Percentiles rank a stretch among this genome's conserved stretches.
Evolutionary conservation across 2,113 vertebrate species (phyloP).

Genomic region (Origma solitaria): DNA sequence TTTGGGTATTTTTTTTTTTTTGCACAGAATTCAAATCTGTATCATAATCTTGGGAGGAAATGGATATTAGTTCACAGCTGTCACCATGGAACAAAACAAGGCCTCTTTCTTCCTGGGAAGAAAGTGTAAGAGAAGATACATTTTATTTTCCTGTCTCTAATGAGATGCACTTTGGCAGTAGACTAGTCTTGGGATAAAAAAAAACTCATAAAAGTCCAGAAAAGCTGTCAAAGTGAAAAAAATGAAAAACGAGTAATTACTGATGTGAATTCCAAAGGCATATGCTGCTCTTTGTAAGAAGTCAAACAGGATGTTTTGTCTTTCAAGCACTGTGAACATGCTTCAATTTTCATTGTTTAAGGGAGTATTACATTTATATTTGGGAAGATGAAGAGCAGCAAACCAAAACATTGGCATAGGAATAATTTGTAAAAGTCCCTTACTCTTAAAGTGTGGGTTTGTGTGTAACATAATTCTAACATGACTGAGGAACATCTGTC

Average conservation of each 20-base stretch:
- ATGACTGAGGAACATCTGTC: background rate
- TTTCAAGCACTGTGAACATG: background rate
- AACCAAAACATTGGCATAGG: background rate
- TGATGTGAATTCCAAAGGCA: background rate
- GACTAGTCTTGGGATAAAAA: background rate
- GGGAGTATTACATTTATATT: background rate
- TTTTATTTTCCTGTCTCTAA: background rate
- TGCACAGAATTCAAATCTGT: background rate
- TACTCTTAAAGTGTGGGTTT: background rate
- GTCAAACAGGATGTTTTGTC: background rate
- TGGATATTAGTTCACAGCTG: background rate
- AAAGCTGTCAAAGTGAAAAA: constrained; percentile 24
- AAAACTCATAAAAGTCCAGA: background rate
- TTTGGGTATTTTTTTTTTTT: background rate
- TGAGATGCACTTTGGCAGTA: background rate
- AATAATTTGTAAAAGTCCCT: background rate
- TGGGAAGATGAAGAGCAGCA: background rate
- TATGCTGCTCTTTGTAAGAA: background rate
- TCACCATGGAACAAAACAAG: background rate
- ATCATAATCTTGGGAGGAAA: background rate
- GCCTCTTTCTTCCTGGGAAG: background rate
- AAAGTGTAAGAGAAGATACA: background rate
- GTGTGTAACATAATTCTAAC: background rate
- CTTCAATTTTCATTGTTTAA: background rate
- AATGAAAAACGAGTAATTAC: background rate